Evolutionary conservation across 2,113 vertebrate genomes (phyloP).

Genomic region (Pipra filicauda): DNA sequence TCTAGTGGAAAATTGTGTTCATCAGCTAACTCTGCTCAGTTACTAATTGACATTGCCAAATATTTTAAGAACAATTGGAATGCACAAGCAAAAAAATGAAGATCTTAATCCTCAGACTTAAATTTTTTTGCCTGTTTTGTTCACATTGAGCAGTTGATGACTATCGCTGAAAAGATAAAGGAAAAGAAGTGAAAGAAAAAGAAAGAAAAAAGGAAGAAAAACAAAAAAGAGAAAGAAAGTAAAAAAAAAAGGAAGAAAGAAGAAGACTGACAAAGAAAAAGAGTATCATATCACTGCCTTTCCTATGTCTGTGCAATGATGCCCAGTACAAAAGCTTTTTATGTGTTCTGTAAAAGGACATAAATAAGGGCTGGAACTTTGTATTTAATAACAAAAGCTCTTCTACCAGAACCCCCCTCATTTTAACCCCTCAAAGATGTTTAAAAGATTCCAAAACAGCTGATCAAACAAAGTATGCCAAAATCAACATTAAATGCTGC

Average conservation of each 20-base stretch:
- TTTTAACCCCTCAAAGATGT: constrained; percentile 3
- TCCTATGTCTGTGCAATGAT: constrained; percentile 76
- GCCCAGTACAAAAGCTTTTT: constrained; percentile 83
- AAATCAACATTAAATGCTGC: constrained; percentile 61
- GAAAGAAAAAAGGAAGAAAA: constrained; percentile 30
- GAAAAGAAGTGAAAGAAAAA: not conserved
- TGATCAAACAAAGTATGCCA: constrained; percentile 70
- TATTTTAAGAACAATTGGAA: constrained; percentile 99
- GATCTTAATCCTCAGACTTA: constrained; percentile 98
- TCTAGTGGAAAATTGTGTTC: constrained; percentile 99
- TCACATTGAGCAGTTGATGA: constrained; percentile 75
- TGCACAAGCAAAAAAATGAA: constrained; percentile 89
- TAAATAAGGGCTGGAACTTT: constrained; percentile 72
- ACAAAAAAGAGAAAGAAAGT: not conserved
- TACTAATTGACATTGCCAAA: constrained; percentile 99
- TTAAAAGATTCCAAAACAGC: constrained; percentile 65
- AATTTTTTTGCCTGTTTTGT: constrained; percentile 79
- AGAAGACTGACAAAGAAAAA: constrained; percentile 51
- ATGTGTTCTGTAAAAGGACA: constrained; percentile 83
- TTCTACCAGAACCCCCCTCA: not conserved
- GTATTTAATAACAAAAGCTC: constrained; percentile 68
- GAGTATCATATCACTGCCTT: constrained; percentile 85
- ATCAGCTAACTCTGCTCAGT: constrained; percentile 99
- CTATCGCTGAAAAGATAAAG: constrained; percentile 64
- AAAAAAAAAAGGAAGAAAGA: not conserved